phyloP scores from a whole-genome alignment of 1,140 invertebrate genomes.

The Pemphigus obesinymphae region DNA sequence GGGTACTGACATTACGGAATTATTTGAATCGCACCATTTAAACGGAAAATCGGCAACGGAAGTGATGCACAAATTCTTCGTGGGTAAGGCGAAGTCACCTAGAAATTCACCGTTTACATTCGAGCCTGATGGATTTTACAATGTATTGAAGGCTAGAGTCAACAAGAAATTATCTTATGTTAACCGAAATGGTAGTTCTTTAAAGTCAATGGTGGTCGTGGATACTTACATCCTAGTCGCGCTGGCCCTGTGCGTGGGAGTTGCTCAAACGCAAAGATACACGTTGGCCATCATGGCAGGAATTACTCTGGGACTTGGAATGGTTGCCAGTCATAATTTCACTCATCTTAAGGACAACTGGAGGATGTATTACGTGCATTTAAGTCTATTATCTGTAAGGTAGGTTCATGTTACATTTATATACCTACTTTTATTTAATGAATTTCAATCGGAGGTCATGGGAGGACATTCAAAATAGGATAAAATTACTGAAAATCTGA shows the following conservation, averaged over 20 bases:
- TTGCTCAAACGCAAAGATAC: conserved; percentile 53
- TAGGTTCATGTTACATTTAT: not conserved
- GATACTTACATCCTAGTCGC: conserved; percentile 55
- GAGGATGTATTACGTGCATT: conserved; percentile 65
- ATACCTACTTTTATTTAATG: no score
- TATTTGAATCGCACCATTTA: conserved; percentile 65
- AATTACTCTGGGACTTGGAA: conserved; percentile 56
- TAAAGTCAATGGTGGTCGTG: conserved; percentile 44
- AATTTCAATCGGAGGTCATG: no score
- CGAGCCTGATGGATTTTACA: conserved; percentile 64
- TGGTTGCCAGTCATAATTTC: conserved; percentile 70
- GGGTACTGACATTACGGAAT: conserved; percentile 71
- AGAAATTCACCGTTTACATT: conserved; percentile 66
- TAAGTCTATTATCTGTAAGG: conserved; percentile 2
- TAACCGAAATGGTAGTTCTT: not conserved
- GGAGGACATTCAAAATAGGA: no score
- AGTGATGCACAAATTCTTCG: conserved; percentile 56
- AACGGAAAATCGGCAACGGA: conserved; percentile 47
- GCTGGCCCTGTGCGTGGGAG: conserved; percentile 54
- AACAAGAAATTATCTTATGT: not conserved
- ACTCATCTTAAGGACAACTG: conserved; percentile 75
- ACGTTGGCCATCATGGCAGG: conserved; percentile 54
- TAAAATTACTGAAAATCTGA: no score
- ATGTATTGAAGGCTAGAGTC: conserved; percentile 55
- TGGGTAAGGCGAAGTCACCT: conserved; percentile 55